Base-by-base conservation (phyloP, 2,888 invertebrate genomes). In the Ochropleura leucogaster region DNA sequence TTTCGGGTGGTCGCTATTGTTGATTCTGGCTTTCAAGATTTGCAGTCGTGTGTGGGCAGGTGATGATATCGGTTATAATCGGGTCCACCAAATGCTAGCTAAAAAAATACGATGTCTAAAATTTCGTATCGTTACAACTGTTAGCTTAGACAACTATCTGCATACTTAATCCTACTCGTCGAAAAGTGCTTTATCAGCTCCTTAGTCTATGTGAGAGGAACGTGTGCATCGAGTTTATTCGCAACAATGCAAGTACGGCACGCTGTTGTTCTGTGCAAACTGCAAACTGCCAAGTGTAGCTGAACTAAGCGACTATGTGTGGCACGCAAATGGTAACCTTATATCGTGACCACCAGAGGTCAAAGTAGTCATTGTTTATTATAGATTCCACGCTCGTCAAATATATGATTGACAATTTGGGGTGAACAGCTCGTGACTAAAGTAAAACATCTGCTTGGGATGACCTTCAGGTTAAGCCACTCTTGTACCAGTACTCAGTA, bases 131-230 rank as follows among this genome's bases (percentile, higher is more conserved):
- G 3, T 20, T 14, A 14, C 3, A 30, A 57, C 30, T 7, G 73
- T 51, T 59, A 16, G 30, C 16, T 53, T 18, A 40, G 20, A 47
- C n/a, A 53, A 73, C 14, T 53, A 53, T 14, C 55, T 51, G 16
- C 51, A 53, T 3, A 44, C 42, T 74, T 57, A 57, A 30, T 30
- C 57, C 40, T 42, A 16, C 30, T 30, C 30, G 1, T 30, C 30
- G 30, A 44, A 14, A 40, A 74, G 49, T 16, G 9, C 65, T 44
- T 10, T 1, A 65, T 74, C 76, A 44, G 59, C 30, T 49, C 53
- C 46, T 57, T 57, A 57, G 46, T 46, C 53, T 14, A 14, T 16
- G 8, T 46, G n/a, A 73, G 73, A 47, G 30, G n/a, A 14, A 57
- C 14, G 40, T 46, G 74, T n/a, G 16, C 40, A 14, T 42, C 5